Base-by-base conservation (phyloP, 1,140 invertebrate species). In the Pemphigus obesinymphae region DNA sequence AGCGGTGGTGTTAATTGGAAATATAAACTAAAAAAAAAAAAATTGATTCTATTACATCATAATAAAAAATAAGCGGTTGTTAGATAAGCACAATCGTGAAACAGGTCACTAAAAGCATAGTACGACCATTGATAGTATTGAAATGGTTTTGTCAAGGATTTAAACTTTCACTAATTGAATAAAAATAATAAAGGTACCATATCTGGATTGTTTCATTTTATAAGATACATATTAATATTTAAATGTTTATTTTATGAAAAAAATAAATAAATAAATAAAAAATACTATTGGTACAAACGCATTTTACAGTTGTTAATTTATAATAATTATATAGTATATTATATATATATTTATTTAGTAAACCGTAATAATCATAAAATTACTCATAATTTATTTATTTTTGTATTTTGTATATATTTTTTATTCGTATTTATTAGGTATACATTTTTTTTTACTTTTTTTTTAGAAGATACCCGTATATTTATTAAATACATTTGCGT, bases 61-160 rank as follows among this genome's bases (percentile, higher is more conserved):
- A 78, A 58, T 50, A 73, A 73, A 73, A 73, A 68, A 48, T n/a
- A 78, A 78, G 73, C 73, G 20, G 31, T 58, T 78, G 20, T 78
- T 55, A 26, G 53, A 45, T 45, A 78, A 78, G 73, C 73, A 78
- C 26, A 78, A 78, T 73, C 11, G 73, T 78, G 73, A 78, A 58
- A 15, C 40, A 78, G 73, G 73, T 55, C 73, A 55, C 48, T 78
- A 78, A 78, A 78, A 78, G 73, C 73, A 78, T 55, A 78, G 70
- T 55, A 78, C 53, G 73, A 58, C 73, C 73, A 78, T 78, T 58
- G 20, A 23, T 58, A 34, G 73, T 58, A 78, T 78, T 37, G 26
- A 78, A 78, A 78, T 78, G 73, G 73, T 58, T 58, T 75, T n/a
- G n/a, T n/a, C 11, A 48, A 29, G 37, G 37, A 40, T 76, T 15